Evolutionary conservation across 2,113 vertebrate species (phyloP).

Genomic region (Vidua macroura): DNA sequence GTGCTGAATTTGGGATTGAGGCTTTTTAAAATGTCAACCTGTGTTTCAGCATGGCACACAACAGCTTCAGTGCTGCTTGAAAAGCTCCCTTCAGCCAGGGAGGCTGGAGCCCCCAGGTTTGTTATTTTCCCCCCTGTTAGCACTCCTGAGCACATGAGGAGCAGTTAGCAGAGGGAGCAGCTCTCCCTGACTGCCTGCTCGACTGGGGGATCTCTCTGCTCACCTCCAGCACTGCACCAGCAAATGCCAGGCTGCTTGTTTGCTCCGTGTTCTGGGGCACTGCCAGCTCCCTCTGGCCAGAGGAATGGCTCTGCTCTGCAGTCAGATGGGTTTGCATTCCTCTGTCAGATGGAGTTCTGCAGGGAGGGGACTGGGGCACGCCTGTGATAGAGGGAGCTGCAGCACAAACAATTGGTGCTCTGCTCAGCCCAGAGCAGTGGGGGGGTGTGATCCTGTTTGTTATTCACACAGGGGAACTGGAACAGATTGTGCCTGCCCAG

Average conservation of each 20-base stretch:
- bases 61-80: background rate
- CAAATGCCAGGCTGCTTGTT: background rate
- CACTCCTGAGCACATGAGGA: background rate
- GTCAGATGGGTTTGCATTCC: background rate
- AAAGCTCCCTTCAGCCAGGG: background rate
- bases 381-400: background rate
- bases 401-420: background rate
- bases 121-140: background rate
- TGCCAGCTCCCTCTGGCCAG: background rate
- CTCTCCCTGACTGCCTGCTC: background rate
- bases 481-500: background rate
- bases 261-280: background rate
- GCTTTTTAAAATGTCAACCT: slow-evolving; percentile 22
- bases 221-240: background rate
- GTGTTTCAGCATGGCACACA: background rate
- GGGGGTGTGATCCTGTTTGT: background rate
- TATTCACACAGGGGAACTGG: background rate
- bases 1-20: background rate
- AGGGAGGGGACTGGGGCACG: background rate
- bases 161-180: background rate
- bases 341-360: background rate
- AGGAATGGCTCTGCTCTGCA: background rate
- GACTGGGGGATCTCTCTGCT: background rate
- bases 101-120: background rate
- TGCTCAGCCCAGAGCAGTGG: fast-evolving